Conservation (phyloP, 2,797 vertebrate genomes). For the Enteromius fasciolatus region DNA sequence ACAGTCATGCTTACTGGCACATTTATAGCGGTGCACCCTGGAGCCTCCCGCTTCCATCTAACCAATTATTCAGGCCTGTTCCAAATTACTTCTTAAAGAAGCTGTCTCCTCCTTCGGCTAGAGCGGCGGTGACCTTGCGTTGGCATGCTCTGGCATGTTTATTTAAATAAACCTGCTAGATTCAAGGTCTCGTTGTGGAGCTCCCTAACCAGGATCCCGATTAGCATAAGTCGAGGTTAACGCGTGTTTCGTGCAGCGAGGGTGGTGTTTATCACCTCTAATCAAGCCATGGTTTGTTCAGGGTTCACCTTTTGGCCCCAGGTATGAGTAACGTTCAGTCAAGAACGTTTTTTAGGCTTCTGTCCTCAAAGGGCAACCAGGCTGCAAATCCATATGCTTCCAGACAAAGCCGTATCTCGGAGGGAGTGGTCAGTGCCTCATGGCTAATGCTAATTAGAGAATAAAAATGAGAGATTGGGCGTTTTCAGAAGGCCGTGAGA, state of each 20-base stretch:
- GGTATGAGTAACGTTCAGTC: not conserved
- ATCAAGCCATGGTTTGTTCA: conserved; percentile 29
- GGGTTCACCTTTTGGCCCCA: conserved; percentile 37
- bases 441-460: conserved; percentile 65
- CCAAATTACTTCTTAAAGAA: conserved; percentile 40
- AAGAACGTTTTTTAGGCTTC: conserved; percentile 20
- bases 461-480: conserved; percentile 68
- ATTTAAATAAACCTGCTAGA: conserved; percentile 73
- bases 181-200: conserved; percentile 70
- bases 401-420: conserved; percentile 34
- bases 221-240: conserved; percentile 70
- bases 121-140: conserved; percentile 61
- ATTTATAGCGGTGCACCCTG: conserved; percentile 30
- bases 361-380: conserved; percentile 35
- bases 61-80: conserved; percentile 44
- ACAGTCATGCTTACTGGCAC: conserved; percentile 23
- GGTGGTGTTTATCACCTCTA: conserved; percentile 54
- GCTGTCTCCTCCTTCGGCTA: conserved; percentile 27
- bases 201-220: conserved; percentile 61
- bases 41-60: conserved; percentile 26
- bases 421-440: conserved; percentile 56
- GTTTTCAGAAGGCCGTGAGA: conserved; percentile 62
- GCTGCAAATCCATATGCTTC: conserved; percentile 46
- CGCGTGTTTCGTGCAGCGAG: not conserved
- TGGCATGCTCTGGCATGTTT: conserved; percentile 67